Conservation (phyloP, 1,140 invertebrate genomes). For the Scaptomyza hsui region DNA sequence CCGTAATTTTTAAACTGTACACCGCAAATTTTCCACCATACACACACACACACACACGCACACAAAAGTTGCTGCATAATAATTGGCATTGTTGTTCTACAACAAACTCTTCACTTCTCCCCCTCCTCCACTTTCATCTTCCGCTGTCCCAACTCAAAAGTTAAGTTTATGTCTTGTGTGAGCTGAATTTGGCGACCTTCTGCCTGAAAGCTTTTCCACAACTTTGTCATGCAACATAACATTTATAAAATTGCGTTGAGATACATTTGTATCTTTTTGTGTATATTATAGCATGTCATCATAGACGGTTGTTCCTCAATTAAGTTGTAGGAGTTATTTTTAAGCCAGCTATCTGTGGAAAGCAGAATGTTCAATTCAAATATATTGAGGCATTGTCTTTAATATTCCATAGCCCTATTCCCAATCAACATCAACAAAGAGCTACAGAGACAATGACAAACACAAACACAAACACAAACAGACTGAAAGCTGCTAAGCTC, state of each 20-base stretch:
- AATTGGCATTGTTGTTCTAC: slow-evolving; percentile 37
- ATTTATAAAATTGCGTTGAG: slow-evolving; percentile 34
- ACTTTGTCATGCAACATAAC: slow-evolving; percentile 41
- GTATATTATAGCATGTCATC: slow-evolving; percentile 1
- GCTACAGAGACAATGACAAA: slow-evolving; percentile 1
- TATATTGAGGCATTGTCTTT: neutral
- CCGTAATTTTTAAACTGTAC: slow-evolving; percentile 53
- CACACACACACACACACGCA: neutral
- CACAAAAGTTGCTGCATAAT: slow-evolving; percentile 51
- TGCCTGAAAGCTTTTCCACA: slow-evolving; percentile 48
- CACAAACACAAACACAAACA: slow-evolving; percentile 29
- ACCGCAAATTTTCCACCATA: slow-evolving; percentile 35
- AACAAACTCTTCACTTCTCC: neutral
- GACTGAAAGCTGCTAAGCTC: slow-evolving; percentile 39
- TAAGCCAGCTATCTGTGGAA: too few relatives aligned
- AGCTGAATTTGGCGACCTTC: slow-evolving; percentile 42
- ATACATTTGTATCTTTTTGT: slow-evolving; percentile 22
- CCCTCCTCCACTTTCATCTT: neutral
- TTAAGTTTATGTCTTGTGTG: slow-evolving; percentile 39
- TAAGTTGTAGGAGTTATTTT: too few relatives aligned
- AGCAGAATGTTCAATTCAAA: neutral
- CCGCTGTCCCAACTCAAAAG: neutral
- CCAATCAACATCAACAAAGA: neutral
- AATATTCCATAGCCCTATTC: neutral
- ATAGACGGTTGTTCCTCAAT: too few relatives aligned